Conservation (phyloP, 2,888 invertebrate genomes). For the Nematopogon swammerdamellus region DNA sequence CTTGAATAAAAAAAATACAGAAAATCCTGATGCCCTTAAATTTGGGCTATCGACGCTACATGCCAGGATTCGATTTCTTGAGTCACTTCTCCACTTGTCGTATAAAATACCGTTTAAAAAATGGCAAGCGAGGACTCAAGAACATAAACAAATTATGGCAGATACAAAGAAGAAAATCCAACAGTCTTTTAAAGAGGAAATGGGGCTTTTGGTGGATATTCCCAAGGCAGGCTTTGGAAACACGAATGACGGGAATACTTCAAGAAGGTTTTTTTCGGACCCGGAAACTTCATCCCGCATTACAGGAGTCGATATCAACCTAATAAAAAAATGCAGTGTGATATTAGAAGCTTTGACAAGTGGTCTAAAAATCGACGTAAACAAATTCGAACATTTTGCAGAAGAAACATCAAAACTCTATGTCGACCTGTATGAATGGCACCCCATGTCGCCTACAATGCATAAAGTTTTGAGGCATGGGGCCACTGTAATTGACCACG, state of each 20-base stretch:
- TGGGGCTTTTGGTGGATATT: constrained; percentile 15
- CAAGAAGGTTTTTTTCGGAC: constrained; percentile 14
- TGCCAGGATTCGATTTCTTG: constrained; percentile 18
- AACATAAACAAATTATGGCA: constrained; percentile 10
- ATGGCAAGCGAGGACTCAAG: constrained; percentile 13
- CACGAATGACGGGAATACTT: constrained; percentile 14
- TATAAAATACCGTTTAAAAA: constrained; percentile 19
- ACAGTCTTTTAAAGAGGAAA: constrained; percentile 8
- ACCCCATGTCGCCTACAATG: constrained; percentile 17
- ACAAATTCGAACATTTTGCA: constrained; percentile 6
- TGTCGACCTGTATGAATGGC: constrained; percentile 17
- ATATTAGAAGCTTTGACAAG: constrained; percentile 5
- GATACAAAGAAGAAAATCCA: constrained; percentile 7
- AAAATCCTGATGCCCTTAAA: constrained; percentile 11
- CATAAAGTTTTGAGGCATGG: constrained; percentile 17
- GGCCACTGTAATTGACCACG: constrained; percentile 12
- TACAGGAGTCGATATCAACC: constrained; percentile 12
- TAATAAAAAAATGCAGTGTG: background rate
- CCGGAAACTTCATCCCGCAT: constrained; percentile 13
- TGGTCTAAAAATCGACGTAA: constrained; percentile 6
- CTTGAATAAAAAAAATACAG: constrained; percentile 11
- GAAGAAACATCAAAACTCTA: constrained; percentile 12
- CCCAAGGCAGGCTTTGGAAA: constrained; percentile 15
- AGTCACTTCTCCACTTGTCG: constrained; percentile 18
- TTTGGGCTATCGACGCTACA: constrained; percentile 19